phyloP scores from a whole-genome alignment of 2,797 vertebrate genomes.

The Rallus crepitans region DNA sequence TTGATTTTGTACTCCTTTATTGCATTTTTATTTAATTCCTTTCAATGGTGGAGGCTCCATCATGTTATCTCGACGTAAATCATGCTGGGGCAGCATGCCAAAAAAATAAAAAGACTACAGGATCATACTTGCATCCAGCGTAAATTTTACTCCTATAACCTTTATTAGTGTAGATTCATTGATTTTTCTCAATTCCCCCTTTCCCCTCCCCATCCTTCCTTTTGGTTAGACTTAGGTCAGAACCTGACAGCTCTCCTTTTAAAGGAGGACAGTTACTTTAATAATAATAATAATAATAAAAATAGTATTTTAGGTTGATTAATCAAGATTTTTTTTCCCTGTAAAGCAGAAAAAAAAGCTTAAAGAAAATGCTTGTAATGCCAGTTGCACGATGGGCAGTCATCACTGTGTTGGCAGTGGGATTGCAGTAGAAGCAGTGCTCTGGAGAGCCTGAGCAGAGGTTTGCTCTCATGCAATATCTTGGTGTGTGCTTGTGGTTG shows the following conservation, averaged over 20 bases:
- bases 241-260: conserved; percentile 66
- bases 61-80: conserved; percentile 82
- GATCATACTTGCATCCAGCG: conserved; percentile 77
- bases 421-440: background rate
- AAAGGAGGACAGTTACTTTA: conserved; percentile 29
- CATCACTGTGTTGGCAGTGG: background rate
- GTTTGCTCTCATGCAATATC: background rate
- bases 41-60: conserved; percentile 82
- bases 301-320: background rate
- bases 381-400: background rate
- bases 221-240: conserved; percentile 70
- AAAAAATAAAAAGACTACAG: conserved; percentile 76
- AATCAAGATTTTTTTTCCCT: background rate
- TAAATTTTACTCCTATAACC: conserved; percentile 80
- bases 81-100: conserved; percentile 80
- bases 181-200: conserved; percentile 67
- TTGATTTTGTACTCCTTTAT: conserved; percentile 99
- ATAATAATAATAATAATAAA: no score
- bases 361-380: fast-evolving
- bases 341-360: no score
- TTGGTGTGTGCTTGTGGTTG: background rate
- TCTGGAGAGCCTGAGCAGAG: background rate
- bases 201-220: conserved; percentile 6
- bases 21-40: conserved; percentile 99
- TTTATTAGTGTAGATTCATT: conserved; percentile 80